Base-by-base conservation (phyloP, 2,797 vertebrate genomes). In the Oreortyx pictus region DNA sequence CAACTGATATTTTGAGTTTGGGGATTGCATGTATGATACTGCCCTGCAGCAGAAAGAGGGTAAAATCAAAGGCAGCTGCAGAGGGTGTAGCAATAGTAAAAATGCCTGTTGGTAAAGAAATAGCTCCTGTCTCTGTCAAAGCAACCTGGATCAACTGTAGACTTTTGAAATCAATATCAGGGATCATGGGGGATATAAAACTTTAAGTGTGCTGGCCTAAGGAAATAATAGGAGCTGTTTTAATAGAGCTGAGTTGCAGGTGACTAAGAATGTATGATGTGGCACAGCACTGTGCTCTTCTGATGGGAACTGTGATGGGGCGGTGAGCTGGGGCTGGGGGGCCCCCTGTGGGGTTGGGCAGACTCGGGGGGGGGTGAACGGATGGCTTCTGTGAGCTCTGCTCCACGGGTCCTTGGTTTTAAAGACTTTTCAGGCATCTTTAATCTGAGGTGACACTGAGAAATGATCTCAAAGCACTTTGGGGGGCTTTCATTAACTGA, bases 291-390 rank as follows among this genome's bases (percentile, higher is more conserved):
- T 65, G 31, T 9, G 44, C 41, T 65, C 43, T 11, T 46, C 25
- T 44, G 44, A 3, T 22, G 44, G 14, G 52, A 39, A 41, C 39
- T 41, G 39, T 41, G 13, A 62, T 39, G 31, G 18, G 15, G 23
- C 9, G 33, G 9, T 37, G 35, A 24, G 16, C 35, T 66, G 79
- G 70, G 11, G 3, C 0, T 3, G 62, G 46, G 3, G 7, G 9
- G 41, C 17, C 5, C 67, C 29, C 57, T 5, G 3, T 0, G 0
- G 25, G 10, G 0, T 25, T 20, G 24, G 37, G 54, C 17, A 59
- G 44, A n/a, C 41, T 61, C 2, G 2, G 3, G 39, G 3, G 39
- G 7, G 13, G 17, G 5, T 78, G 27, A 24, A 57, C 14, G 37
- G 4, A 1, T 20, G 9, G 20, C 3, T 56, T 37, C 24, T 76